Evolutionary conservation across 2,888 invertebrate species (phyloP), one percentile per base, ranked within the genome.

Genomic region (Archaeoteleia sp.): DNA sequence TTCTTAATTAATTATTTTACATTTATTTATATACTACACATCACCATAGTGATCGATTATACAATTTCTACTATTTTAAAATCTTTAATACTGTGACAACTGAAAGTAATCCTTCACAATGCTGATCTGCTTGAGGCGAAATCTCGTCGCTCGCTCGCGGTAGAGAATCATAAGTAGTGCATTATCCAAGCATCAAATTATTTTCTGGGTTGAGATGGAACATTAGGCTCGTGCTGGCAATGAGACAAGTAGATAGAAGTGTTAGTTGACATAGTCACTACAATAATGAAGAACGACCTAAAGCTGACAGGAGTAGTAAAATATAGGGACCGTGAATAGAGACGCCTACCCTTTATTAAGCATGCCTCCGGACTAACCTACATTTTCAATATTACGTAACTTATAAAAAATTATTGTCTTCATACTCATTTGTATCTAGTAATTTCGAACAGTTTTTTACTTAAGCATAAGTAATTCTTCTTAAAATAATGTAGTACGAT

Each of bases 161-260:
- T 42, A 15, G 1, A 4, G 45, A 45, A 15, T 43, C 37, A 45
- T 37, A 45, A 45, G 45, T 27, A 45, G 37, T 37, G 45, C 29
- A 45, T 55, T 55, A 55, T 45, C 17, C 55, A 13, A 35, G 37
- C 45, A 55, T 55, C 43, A 55, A 55, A 55, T 54, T 55, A 55
- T 42, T 45, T 45, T 37, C 37, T 43, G 17, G 13, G 35, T 32
- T 12, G 15, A 45, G 27, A 35, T 1, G 12, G 34, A 10, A 34
- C 29, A 32, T 46, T 32, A 46, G 12, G 13, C 13, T 1, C 15
- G 6, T n/a, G 35, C 14, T n/a, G 37, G 49, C 49, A 49, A 49
- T 29, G 49, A 15, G 37, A 27, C 34, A 48, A 48, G 35, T 25
- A 48, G 48, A 48, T 39, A 37, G 37, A 17, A 37, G 30, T 9